phyloP scores from a whole-genome alignment of 2,888 invertebrate species.

The Platerodrilus igneus region DNA sequence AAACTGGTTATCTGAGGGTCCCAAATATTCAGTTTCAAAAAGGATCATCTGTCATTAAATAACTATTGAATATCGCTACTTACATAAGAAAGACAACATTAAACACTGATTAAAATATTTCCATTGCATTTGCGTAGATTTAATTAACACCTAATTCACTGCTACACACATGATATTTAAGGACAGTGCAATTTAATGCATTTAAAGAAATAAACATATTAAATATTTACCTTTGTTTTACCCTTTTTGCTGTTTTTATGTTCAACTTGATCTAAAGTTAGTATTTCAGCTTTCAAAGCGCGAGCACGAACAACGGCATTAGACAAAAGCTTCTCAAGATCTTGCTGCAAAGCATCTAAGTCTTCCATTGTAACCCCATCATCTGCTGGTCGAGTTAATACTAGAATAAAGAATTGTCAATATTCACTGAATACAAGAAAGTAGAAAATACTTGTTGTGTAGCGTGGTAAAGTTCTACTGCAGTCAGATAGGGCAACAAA shows the following conservation, averaged over 20 bases:
- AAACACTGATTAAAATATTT: too few species aligned
- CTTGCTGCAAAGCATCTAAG: constrained; percentile 78
- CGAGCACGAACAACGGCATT: constrained; percentile 76
- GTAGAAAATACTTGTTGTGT: constrained; percentile 49
- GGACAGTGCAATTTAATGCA: too few species aligned
- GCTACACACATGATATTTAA: too few species aligned
- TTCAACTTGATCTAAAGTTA: constrained; percentile 59
- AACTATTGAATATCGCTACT: too few species aligned
- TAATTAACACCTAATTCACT: too few species aligned
- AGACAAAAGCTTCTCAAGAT: constrained; percentile 80
- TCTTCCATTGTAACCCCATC: constrained; percentile 85
- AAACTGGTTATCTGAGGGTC: too few species aligned
- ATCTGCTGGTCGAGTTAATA: constrained; percentile 63
- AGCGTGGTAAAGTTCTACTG: constrained; percentile 61
- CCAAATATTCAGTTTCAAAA: too few species aligned
- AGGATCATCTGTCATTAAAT: too few species aligned
- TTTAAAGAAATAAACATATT: constrained; percentile 1
- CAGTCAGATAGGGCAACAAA: constrained; percentile 68
- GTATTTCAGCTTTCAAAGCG: constrained; percentile 71
- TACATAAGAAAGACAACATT: too few species aligned
- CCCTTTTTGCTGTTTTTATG: constrained; percentile 50
- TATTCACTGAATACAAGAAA: neutral
- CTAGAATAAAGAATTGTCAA: constrained; percentile 33
- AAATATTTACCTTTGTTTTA: constrained; percentile 40
- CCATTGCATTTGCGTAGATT: too few species aligned